Evolutionary conservation across 2,888 invertebrate species (phyloP).

Genomic region (Matsumyia berberina): DNA sequence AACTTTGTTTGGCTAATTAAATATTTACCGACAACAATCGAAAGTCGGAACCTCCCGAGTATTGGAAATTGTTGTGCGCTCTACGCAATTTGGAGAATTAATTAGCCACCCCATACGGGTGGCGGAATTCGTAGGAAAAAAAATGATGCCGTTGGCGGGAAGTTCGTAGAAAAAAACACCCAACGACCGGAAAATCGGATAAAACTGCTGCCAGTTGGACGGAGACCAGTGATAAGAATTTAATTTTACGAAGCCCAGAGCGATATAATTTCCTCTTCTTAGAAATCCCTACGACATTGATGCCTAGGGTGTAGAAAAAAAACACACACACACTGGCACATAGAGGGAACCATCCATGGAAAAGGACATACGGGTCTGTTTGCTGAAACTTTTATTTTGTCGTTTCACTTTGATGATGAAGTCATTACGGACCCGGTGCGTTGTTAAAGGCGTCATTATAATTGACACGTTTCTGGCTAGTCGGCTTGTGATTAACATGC

Average conservation of each 20-base stretch:
- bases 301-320: neutral
- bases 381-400: neutral
- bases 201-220: neutral
- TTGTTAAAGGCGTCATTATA: constrained; percentile 6
- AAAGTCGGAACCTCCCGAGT: constrained; percentile 15
- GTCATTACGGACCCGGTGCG: constrained; percentile 6
- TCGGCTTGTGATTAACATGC: constrained; percentile 20
- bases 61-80: neutral
- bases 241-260: constrained; percentile 31
- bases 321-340: neutral
- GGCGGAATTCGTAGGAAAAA: neutral
- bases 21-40: constrained; percentile 50
- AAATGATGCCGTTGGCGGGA: neutral
- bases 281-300: constrained; percentile 8
- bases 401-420: constrained; percentile 12
- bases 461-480: constrained; percentile 32
- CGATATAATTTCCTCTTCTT: constrained; percentile 37
- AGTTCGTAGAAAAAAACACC: constrained; percentile 3
- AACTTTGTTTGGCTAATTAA: constrained; percentile 46
- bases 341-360: neutral
- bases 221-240: constrained; percentile 26
- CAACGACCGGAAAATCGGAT: constrained; percentile 15
- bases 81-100: constrained; percentile 15
- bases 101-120: constrained; percentile 13
- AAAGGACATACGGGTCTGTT: neutral